Conservation (phyloP, 2,113 vertebrate species). For the Ia io region DNA sequence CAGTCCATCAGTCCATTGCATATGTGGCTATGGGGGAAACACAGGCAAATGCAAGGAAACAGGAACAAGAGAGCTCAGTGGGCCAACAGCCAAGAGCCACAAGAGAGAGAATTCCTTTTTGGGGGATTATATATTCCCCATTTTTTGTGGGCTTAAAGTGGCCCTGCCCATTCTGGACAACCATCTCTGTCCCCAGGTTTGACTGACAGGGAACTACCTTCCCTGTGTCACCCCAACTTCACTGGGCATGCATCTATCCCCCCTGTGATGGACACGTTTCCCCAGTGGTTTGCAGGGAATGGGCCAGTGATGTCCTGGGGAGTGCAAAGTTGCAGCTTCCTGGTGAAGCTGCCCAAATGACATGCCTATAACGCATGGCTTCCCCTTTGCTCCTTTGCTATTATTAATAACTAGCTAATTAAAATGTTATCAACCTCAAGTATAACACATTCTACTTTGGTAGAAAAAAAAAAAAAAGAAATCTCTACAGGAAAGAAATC, state of each 20-base stretch:
- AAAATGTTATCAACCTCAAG: background rate
- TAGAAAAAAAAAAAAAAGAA: conserved; percentile 34
- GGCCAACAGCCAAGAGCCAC: background rate
- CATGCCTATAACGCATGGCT: background rate
- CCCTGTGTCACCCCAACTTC: background rate
- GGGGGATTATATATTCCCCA: background rate
- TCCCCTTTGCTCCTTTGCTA: background rate
- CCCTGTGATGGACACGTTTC: background rate
- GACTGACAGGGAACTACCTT: background rate
- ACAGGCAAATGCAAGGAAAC: background rate
- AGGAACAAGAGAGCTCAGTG: background rate
- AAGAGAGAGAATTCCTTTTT: background rate
- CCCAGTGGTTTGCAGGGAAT: background rate
- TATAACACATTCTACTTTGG: background rate
- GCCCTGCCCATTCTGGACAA: background rate
- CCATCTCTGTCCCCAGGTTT: background rate
- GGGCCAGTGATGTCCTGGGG: background rate
- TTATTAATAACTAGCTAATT: background rate
- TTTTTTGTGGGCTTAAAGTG: background rate
- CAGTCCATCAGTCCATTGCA: background rate
- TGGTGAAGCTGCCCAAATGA: background rate
- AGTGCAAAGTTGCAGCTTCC: background rate
- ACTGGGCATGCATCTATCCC: background rate
- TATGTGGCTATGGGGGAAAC: background rate
- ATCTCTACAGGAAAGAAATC: conserved; percentile 61